Percentiles rank a stretch among this genome's conserved stretches.
phyloP scores from a whole-genome alignment of 2,797 vertebrate genomes.

The Liparis tanakae region DNA sequence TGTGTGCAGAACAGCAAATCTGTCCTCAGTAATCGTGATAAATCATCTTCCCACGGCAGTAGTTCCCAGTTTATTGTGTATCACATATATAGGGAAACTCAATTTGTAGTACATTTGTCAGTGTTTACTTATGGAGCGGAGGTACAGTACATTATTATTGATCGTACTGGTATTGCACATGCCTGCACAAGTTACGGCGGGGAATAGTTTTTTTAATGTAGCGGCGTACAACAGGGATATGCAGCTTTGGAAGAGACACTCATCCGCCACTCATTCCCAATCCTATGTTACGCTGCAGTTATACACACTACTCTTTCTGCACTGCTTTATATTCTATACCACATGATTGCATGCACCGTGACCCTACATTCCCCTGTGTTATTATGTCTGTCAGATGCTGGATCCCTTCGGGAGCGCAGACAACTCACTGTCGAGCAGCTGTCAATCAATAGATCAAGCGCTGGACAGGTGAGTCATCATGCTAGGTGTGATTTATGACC shows the following conservation, averaged over 20 bases:
- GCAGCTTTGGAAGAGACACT: conserved; percentile 4
- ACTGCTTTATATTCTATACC: conserved; percentile 7
- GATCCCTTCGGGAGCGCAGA: conserved; percentile 90
- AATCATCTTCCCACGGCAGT: not conserved
- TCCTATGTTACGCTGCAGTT: not conserved
- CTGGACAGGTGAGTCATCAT: conserved; percentile 88
- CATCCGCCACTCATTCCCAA: not conserved
- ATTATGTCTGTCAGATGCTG: conserved; percentile 83
- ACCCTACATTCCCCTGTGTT: conserved; percentile 49
- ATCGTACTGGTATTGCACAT: not conserved
- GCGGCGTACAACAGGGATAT: not conserved
- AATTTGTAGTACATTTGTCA: not conserved
- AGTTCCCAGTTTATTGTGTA: not conserved
- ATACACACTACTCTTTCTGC: not conserved
- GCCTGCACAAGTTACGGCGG: not conserved
- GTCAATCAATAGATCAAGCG: conserved; percentile 91
- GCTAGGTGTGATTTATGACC: conserved; percentile 21
- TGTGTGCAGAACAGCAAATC: not conserved
- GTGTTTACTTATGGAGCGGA: not conserved
- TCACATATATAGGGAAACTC: not conserved
- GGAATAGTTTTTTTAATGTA: not conserved
- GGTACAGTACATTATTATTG: not conserved
- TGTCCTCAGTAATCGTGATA: not conserved
- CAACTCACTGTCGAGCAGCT: conserved; percentile 90
- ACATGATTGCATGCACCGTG: conserved; percentile 36